Percentiles rank a stretch among this genome's conserved stretches.
These are phyloP conservation scores for Nymphalis polychloros DNA, from an alignment of 2,888 invertebrate species.

Conservation along the genomic window DNA sequence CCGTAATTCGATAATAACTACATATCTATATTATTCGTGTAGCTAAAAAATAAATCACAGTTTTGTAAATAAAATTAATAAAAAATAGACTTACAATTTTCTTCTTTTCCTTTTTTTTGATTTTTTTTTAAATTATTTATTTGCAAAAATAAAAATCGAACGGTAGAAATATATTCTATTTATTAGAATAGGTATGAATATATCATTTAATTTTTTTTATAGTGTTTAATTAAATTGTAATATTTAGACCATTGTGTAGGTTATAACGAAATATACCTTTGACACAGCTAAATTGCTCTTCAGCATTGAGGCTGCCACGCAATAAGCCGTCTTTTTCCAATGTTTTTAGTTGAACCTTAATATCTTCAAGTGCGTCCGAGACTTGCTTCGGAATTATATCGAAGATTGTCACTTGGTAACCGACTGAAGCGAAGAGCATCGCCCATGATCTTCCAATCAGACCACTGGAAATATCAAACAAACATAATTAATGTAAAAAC, in stretches of 20 bases:
- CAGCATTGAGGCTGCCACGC: slow-evolving; percentile 87
- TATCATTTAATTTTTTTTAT: background rate
- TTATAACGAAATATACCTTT: slow-evolving; percentile 77
- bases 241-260: background rate
- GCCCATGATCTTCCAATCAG: slow-evolving; percentile 98
- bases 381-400: slow-evolving; percentile 91
- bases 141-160: no score
- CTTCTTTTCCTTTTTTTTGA: no score
- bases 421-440: slow-evolving; percentile 96
- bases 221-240: no score
- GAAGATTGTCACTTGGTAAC: slow-evolving; percentile 93
- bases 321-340: slow-evolving; percentile 88
- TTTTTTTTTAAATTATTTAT: no score
- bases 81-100: no score
- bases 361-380: slow-evolving; percentile 86
- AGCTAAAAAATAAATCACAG: no score
- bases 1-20: no score
- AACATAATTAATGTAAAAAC: background rate
- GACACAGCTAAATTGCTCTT: slow-evolving; percentile 89
- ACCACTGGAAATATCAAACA: slow-evolving; percentile 84
- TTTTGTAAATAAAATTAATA: no score
- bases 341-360: slow-evolving; percentile 86
- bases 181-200: no score
- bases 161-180: no score
- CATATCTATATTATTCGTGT: no score